A percentile compares a stretch with the other conserved stretches of the same genome.
Conservation (phyloP, 2,888 invertebrate genomes). For the Drosophila infuscata region DNA sequence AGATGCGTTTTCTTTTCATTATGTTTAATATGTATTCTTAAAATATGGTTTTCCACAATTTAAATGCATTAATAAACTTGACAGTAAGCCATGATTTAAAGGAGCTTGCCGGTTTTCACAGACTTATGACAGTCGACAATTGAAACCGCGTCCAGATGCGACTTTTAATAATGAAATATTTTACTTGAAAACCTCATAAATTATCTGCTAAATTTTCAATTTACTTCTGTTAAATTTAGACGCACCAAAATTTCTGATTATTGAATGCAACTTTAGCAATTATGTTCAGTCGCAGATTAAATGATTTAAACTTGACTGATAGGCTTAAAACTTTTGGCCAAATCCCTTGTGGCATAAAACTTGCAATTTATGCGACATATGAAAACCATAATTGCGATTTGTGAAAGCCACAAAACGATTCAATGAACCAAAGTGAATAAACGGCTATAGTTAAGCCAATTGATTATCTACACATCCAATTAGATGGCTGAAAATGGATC, state of each 20-base stretch:
- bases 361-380: not conserved
- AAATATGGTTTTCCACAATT: not conserved
- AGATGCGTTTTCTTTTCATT: not conserved
- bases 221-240: not conserved
- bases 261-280: not conserved
- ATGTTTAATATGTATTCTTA: not conserved
- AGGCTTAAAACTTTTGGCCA: not conserved
- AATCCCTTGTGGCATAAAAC: not conserved
- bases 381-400: conserved; percentile 8
- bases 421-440: conserved; percentile 12
- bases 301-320: not conserved
- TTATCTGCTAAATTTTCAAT: not conserved
- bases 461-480: conserved; percentile 6
- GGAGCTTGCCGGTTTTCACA: not conserved
- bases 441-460: conserved; percentile 3
- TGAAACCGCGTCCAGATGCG: not conserved
- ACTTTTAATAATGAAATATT: fast-evolving
- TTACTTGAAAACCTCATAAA: not conserved
- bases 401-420: not conserved
- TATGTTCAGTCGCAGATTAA: not conserved
- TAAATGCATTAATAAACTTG: not conserved
- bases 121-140: not conserved
- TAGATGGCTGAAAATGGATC: not conserved
- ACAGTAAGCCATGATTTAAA: fast-evolving
- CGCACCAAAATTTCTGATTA: not conserved